Conservation (phyloP, 2,113 vertebrate species). For the Passerina amoena region DNA sequence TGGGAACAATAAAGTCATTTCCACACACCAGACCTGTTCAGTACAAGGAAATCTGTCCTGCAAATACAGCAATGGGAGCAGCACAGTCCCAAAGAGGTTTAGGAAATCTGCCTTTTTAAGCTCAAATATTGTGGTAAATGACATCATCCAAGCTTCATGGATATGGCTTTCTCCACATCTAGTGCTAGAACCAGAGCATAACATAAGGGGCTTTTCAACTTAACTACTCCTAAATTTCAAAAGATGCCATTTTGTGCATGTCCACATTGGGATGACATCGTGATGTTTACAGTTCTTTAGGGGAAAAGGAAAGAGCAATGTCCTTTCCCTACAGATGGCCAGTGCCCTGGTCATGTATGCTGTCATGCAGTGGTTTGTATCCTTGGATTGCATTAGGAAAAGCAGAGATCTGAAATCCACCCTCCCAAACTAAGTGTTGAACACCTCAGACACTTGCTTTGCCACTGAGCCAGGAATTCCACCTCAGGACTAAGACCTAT, state of each 20-base stretch:
- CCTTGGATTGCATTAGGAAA: background rate
- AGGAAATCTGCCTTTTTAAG: background rate
- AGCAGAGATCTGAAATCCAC: background rate
- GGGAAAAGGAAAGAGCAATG: background rate
- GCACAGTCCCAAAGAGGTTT: fast-evolving
- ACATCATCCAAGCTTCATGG: background rate
- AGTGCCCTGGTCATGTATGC: background rate
- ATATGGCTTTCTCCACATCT: background rate
- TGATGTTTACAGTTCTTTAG: background rate
- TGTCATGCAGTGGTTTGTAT: background rate
- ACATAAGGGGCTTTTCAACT: background rate
- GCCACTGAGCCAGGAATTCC: background rate
- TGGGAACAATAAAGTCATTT: background rate
- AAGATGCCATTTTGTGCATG: background rate
- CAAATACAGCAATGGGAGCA: background rate
- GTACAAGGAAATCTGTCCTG: background rate
- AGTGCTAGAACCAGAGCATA: background rate
- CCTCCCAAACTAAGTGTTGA: background rate
- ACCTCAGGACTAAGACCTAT: background rate
- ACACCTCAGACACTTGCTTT: background rate
- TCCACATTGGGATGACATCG: background rate
- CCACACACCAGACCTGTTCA: background rate
- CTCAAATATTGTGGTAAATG: background rate
- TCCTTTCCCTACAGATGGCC: background rate
- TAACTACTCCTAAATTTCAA: background rate